A percentile compares a stretch with the other conserved stretches of the same genome.
Evolutionary conservation across 2,797 vertebrate genomes (phyloP).

Genomic region (Sylvia borin): DNA sequence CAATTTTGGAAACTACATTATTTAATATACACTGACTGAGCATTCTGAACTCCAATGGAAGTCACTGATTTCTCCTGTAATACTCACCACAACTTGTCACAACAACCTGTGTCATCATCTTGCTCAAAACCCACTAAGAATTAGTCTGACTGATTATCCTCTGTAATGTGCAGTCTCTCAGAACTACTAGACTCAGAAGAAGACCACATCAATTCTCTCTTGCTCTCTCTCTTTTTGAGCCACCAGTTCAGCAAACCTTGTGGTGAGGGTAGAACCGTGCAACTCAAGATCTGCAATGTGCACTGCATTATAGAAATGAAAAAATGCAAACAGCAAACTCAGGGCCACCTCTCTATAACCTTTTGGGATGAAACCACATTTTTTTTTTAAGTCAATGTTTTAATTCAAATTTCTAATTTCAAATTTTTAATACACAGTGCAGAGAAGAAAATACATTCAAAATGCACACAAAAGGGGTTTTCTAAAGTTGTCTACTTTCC

Average conservation of each 20-base stretch:
- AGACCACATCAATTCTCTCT: not conserved
- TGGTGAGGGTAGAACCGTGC: not conserved
- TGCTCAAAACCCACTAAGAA: not conserved
- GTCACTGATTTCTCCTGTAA: not conserved
- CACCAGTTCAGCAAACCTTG: not conserved
- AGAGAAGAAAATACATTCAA: not conserved
- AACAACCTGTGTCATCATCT: not conserved
- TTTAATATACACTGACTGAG: not conserved
- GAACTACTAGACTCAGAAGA: not conserved
- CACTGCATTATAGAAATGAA: not conserved
- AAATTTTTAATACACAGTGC: not conserved
- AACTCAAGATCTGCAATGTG: not conserved
- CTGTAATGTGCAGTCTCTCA: not conserved
- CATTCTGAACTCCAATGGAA: not conserved
- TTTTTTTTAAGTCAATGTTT: not conserved
- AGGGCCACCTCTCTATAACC: not conserved
- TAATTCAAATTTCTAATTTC: not conserved
- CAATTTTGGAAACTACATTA: not conserved
- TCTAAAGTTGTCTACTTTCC: not conserved
- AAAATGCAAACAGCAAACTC: not conserved
- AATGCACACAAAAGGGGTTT: not conserved
- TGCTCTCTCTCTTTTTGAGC: not conserved
- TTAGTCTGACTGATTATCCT: not conserved
- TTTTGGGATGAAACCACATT: not conserved
- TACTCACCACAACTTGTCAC: not conserved